A percentile compares a stretch with the other conserved stretches of the same genome.
Evolutionary conservation across 1,140 invertebrate species (phyloP).

Genomic region (Drosophila lacertosa): DNA sequence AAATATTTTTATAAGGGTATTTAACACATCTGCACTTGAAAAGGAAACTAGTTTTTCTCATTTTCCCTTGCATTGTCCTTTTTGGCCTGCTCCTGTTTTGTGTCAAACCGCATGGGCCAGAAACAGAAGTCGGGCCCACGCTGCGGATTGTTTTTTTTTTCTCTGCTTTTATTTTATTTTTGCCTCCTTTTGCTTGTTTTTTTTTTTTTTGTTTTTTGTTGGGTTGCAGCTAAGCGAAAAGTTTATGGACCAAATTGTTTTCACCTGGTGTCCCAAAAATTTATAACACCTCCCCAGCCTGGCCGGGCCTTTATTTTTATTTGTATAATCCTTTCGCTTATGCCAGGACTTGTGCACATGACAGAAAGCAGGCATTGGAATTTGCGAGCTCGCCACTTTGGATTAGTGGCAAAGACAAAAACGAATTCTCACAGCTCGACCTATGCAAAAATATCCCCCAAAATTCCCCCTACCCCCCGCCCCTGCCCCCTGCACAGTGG

Average conservation of each 20-base stretch:
- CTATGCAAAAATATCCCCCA: constrained; percentile 46
- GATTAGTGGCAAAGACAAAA: constrained; percentile 75
- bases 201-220: no score
- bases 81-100: constrained; percentile 50
- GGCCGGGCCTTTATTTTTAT: constrained; percentile 73
- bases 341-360: constrained; percentile 64
- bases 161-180: no score
- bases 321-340: constrained; percentile 79
- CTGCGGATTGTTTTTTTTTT: constrained; percentile 9
- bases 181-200: no score
- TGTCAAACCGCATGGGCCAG: constrained; percentile 63
- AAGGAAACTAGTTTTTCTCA: neutral
- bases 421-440: constrained; percentile 40
- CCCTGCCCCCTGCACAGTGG: constrained; percentile 69
- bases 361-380: constrained; percentile 73
- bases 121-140: constrained; percentile 53
- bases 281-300: constrained; percentile 75
- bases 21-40: neutral
- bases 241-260: constrained; percentile 81
- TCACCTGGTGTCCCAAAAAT: constrained; percentile 79
- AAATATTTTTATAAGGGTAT: no score
- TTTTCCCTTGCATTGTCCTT: constrained; percentile 5
- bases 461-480: constrained; percentile 3
- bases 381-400: constrained; percentile 64
- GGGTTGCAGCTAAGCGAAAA: constrained; percentile 72